Evolutionary conservation across 2,888 invertebrate species (phyloP).

Genomic region (Philonicus albiceps): DNA sequence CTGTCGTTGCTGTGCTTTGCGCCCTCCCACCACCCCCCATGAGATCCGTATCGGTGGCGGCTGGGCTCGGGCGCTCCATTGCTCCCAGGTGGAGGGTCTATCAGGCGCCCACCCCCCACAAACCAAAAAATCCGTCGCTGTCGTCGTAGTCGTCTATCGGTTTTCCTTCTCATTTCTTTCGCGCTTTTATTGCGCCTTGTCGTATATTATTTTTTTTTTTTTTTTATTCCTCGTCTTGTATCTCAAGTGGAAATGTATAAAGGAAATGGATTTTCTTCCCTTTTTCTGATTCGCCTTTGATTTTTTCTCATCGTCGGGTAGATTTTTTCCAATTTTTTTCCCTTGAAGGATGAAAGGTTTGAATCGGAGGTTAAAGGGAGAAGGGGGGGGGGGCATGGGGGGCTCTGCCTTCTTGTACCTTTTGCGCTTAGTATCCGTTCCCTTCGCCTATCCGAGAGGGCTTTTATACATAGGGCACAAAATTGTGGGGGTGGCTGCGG

Average conservation of each 20-base stretch:
- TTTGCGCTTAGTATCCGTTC: neutral
- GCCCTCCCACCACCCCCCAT: neutral
- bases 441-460: neutral
- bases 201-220: neutral
- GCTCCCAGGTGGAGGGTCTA: neutral
- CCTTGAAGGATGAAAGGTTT: neutral
- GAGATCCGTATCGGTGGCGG: conserved; percentile 6
- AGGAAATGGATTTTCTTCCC: conserved; percentile 22
- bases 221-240: neutral
- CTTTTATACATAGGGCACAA: neutral
- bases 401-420: neutral
- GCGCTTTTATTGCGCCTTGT: conserved; percentile 26
- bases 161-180: conserved; percentile 36
- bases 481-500: neutral
- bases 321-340: conserved; percentile 2
- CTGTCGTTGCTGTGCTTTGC: neutral
- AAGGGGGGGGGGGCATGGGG: too few relatives aligned
- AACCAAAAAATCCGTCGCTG: neutral
- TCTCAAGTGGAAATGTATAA: conserved; percentile 16
- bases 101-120: neutral
- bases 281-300: conserved; percentile 38
- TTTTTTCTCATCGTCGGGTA: conserved; percentile 7
- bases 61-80: neutral
- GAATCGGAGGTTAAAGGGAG: too few relatives aligned
- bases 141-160: conserved; percentile 16